Percentiles rank a stretch among this genome's conserved stretches.
Conservation (phyloP, 2,888 invertebrate genomes). For the Drosophila kambysellisi region DNA sequence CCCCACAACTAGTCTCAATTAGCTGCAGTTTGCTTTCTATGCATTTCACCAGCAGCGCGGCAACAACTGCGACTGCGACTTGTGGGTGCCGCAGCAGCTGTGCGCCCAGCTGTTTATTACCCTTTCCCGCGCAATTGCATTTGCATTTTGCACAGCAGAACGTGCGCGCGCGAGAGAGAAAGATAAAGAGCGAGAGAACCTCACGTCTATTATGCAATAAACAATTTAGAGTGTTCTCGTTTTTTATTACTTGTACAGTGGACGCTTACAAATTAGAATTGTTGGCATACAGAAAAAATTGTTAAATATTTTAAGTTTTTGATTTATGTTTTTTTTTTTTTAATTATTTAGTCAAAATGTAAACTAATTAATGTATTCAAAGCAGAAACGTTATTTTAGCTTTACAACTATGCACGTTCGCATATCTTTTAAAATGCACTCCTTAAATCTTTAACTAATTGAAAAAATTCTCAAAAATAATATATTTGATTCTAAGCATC, state of each 20-base stretch:
- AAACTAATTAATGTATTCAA: background rate
- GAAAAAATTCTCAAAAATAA: background rate
- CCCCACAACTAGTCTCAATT: constrained; percentile 68
- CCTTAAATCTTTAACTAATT: background rate
- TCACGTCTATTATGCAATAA: constrained; percentile 67
- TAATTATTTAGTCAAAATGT: background rate
- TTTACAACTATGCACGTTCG: background rate
- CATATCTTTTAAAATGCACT: background rate
- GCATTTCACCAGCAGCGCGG: constrained; percentile 50
- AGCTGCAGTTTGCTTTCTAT: constrained; percentile 58
- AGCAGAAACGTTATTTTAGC: background rate
- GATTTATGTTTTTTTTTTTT: background rate
- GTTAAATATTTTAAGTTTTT: background rate
- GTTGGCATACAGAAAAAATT: background rate
- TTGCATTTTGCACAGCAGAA: constrained; percentile 62
- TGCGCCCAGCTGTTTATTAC: constrained; percentile 61
- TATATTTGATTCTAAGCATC: background rate
- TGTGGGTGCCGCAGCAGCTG: constrained; percentile 57
- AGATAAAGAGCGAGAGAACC: constrained; percentile 23
- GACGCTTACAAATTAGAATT: background rate
- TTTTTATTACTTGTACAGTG: constrained; percentile 46
- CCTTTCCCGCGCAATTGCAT: constrained; percentile 61
- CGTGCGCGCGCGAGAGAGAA: constrained; percentile 10
- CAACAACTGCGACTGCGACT: constrained; percentile 20
- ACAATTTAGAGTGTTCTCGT: constrained; percentile 68